Percentiles rank a stretch among this genome's conserved stretches.
Conservation (phyloP, 2,888 invertebrate genomes). For the Podabrus alpinus region DNA sequence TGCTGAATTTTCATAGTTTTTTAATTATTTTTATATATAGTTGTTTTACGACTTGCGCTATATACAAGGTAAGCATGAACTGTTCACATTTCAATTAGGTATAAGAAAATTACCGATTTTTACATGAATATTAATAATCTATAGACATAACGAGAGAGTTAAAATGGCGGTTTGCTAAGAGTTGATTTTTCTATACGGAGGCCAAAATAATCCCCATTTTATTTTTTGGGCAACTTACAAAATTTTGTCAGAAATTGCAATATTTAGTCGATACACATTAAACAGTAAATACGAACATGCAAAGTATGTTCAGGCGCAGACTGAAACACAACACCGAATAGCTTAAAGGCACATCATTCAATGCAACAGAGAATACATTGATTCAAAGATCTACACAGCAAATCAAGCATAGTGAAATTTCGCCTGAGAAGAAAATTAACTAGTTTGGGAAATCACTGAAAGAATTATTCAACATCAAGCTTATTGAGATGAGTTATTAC, state of each 20-base stretch:
- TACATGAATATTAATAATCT: background rate
- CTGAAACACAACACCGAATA: constrained; percentile 42
- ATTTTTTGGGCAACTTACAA: background rate
- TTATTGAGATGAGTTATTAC: constrained; percentile 11
- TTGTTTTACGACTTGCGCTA: background rate
- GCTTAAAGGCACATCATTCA: constrained; percentile 23
- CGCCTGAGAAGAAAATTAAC: background rate
- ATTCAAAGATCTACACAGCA: background rate
- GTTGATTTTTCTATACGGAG: background rate
- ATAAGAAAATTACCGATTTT: background rate
- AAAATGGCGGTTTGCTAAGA: background rate
- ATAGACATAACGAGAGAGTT: background rate
- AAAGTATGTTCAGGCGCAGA: constrained; percentile 49
- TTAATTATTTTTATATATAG: background rate
- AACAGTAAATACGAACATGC: constrained; percentile 34
- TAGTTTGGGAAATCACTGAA: constrained; percentile 16
- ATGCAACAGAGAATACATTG: constrained; percentile 19
- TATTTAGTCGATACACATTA: constrained; percentile 8
- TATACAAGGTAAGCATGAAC: background rate
- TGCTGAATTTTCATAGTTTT: too few relatives aligned
- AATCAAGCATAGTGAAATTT: background rate
- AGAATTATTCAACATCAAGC: constrained; percentile 22
- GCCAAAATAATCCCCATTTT: background rate
- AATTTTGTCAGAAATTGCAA: background rate
- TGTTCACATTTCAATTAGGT: background rate